Conservation (phyloP, 1,140 invertebrate genomes). For the Sitodiplosis mosellana region DNA sequence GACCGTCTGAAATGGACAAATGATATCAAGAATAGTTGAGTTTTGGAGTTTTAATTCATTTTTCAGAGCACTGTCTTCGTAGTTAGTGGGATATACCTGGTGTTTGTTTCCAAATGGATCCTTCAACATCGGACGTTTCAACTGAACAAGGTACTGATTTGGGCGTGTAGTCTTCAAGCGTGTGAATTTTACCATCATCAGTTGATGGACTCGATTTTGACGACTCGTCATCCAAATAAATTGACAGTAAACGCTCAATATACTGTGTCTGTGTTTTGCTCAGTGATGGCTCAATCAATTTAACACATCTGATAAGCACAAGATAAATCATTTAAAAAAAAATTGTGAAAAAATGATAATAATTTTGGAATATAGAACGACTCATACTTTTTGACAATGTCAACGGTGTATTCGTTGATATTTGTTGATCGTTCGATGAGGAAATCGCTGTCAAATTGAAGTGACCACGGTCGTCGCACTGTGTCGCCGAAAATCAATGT, state of each 20-base stretch:
- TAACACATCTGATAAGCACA: constrained; percentile 4
- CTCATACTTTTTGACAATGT: constrained; percentile 12
- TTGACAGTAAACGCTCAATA: constrained; percentile 5
- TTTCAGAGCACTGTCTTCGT: neutral
- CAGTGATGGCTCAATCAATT: constrained; percentile 12
- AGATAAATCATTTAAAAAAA: neutral
- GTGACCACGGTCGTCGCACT: constrained; percentile 12
- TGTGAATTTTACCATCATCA: no score
- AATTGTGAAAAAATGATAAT: neutral
- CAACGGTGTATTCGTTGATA: constrained; percentile 10
- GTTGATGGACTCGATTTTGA: neutral
- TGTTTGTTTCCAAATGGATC: neutral
- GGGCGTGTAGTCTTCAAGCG: no score
- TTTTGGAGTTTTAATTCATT: neutral
- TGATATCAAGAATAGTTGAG: neutral
- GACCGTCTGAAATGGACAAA: neutral
- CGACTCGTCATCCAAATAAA: neutral
- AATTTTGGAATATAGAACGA: neutral
- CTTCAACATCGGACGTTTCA: no score
- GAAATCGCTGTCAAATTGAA: constrained; percentile 15
- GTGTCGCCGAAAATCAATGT: constrained; percentile 17
- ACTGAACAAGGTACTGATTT: no score
- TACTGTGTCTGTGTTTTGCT: constrained; percentile 5
- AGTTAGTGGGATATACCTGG: neutral
- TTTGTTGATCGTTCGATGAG: constrained; percentile 8